Evolutionary conservation across 2,113 vertebrate genomes (phyloP), one percentile per base, ranked within the genome.

Genomic region (Trogon surrucura): DNA sequence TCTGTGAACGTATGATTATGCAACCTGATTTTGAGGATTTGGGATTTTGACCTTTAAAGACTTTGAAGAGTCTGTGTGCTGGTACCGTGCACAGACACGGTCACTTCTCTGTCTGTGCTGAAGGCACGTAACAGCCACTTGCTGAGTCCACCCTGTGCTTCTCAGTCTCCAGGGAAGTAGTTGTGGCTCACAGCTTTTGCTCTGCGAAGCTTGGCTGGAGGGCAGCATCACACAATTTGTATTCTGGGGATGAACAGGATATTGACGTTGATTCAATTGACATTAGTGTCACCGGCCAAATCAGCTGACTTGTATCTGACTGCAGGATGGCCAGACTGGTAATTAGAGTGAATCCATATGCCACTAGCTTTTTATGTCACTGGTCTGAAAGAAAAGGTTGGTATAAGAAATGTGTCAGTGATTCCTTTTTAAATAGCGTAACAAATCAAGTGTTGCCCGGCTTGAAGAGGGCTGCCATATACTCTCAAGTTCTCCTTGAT

Each of bases 291-390:
- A 86, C 73, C 61, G 87, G 70, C 69, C 82, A 65, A 81, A 93
- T 95, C 82, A 74, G 80, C 72, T 93, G 56, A 13, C 75, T 93
- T 77, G 75, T 80, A 86, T 75, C 56, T 88, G 87, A 54, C 84
- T 89, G 93, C 81, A 82, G 64, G 72, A 71, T 73, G 72, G 85
- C 83, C 88, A 92, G 80, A 5, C 70, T 89, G 89, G 74, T 95
- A 89, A 92, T 94, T 92, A 93, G n/a, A 94, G 47, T 50, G n/a
- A 89, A 93, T 81, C 93, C 72, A 71, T 95, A 94, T 78, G 93
- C 80, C 92, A 81, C 82, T 84, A 84, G 72, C 72, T 93, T 88
- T 91, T 86, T 69, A 47, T 89, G 48, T 93, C 62, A 32, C 61
- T 89, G 50, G 6, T 93, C 44, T 92, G 85, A 61, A 92, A 85